Evolutionary conservation across 1,140 invertebrate genomes (phyloP).

Genomic region (Meloidogyne floridensis): DNA sequence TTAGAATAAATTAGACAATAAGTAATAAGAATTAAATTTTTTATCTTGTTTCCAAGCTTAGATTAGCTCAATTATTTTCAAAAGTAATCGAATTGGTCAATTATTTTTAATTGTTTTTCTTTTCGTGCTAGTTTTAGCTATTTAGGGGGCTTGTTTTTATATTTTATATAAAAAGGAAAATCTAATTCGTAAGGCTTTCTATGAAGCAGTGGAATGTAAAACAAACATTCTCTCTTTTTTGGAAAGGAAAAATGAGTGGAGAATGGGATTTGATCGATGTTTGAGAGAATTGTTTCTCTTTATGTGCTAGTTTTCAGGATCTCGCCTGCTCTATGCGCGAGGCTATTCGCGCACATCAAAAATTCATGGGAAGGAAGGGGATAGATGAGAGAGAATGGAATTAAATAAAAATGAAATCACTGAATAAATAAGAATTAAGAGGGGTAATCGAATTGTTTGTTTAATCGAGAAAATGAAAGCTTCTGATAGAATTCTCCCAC

Average conservation of each 20-base stretch:
- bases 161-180: neutral
- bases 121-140: too few species aligned
- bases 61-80: too few species aligned
- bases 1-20: too few species aligned
- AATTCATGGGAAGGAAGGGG: neutral
- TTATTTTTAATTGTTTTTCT: too few species aligned
- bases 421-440: neutral
- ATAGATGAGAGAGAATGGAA: neutral
- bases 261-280: neutral
- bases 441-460: neutral
- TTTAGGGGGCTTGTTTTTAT: neutral
- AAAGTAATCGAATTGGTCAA: too few species aligned
- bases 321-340: constrained; percentile 1
- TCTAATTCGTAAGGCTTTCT: neutral
- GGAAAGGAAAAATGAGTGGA: neutral
- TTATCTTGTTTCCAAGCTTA: too few species aligned
- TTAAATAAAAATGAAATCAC: neutral
- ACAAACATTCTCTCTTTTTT: neutral
- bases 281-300: constrained; percentile 8
- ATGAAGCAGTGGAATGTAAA: neutral
- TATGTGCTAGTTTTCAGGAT: neutral
- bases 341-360: constrained; percentile 1
- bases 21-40: too few species aligned
- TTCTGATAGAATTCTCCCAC: too few species aligned
- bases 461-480: neutral